phyloP scores from a whole-genome alignment of 2,113 vertebrate species.

The Sakesphorus luctuosus region DNA sequence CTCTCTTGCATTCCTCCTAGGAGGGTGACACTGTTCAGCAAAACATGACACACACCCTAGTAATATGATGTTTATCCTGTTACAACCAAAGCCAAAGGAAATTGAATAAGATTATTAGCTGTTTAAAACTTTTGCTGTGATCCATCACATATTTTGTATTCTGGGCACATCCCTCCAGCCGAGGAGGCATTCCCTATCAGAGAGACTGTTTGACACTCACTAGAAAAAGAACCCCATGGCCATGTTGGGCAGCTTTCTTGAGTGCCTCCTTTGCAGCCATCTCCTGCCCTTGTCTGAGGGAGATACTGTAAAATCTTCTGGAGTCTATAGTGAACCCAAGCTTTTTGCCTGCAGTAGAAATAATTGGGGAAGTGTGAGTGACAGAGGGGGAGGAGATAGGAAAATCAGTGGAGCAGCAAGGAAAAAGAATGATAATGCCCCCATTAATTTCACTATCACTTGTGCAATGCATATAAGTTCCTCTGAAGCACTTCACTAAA shows the following conservation, averaged over 20 bases:
- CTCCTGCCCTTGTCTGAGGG: slow-evolving; percentile 85
- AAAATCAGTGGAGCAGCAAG: slow-evolving; percentile 4
- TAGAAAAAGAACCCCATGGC: slow-evolving; percentile 85
- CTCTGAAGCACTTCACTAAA: slow-evolving; percentile 59
- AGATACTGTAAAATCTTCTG: slow-evolving; percentile 83
- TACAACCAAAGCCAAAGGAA: not conserved
- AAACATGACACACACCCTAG: not conserved
- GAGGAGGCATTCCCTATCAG: not conserved
- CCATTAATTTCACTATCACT: slow-evolving; percentile 62
- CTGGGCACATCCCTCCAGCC: not conserved
- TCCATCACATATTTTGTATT: accelerated
- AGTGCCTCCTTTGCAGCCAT: slow-evolving; percentile 75
- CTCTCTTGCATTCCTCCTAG: not conserved
- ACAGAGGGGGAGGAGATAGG: slow-evolving; percentile 19
- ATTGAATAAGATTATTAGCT: not conserved
- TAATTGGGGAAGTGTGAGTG: slow-evolving; percentile 5
- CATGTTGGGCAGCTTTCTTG: slow-evolving; percentile 70
- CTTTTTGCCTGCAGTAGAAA: slow-evolving; percentile 77
- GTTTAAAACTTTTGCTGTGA: not conserved
- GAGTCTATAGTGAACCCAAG: slow-evolving; percentile 80
- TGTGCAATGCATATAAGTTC: slow-evolving; percentile 27
- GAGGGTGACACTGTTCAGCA: not conserved
- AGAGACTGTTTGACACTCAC: slow-evolving; percentile 16
- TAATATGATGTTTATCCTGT: not conserved
- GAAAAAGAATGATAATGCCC: not conserved